Evolutionary conservation across 2,797 vertebrate species (phyloP).

Genomic region (Pempheris klunzingeri): DNA sequence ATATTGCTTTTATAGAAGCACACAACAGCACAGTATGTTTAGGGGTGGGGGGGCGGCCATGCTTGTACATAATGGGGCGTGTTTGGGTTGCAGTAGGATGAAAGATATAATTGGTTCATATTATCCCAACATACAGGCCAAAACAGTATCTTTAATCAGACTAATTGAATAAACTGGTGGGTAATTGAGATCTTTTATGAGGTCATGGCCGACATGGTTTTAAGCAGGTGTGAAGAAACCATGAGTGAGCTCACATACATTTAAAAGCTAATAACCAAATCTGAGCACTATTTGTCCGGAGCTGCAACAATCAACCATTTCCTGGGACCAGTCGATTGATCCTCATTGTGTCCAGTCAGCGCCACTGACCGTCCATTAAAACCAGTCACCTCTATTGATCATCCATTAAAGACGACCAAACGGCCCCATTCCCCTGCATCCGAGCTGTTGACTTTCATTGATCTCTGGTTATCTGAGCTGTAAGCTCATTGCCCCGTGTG

Average conservation of each 20-base stretch:
- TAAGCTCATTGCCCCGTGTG: slow-evolving; percentile 20
- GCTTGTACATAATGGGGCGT: background rate
- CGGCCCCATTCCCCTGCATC: slow-evolving; percentile 54
- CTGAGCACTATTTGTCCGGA: slow-evolving; percentile 45
- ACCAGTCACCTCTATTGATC: slow-evolving; percentile 73
- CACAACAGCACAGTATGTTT: background rate
- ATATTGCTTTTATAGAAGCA: slow-evolving; percentile 38
- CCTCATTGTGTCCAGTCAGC: slow-evolving; percentile 60
- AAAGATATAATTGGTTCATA: slow-evolving; percentile 20
- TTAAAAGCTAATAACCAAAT: slow-evolving; percentile 33
- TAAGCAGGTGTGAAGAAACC: slow-evolving; percentile 5
- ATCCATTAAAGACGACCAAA: slow-evolving; percentile 55
- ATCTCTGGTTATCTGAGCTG: slow-evolving; percentile 69
- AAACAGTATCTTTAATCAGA: slow-evolving; percentile 44
- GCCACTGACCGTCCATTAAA: slow-evolving; percentile 70
- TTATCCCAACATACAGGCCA: slow-evolving; percentile 1
- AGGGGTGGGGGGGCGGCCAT: background rate
- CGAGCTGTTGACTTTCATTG: slow-evolving; percentile 57
- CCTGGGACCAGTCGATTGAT: slow-evolving; percentile 58
- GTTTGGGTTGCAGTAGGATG: slow-evolving; percentile 4
- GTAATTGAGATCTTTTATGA: slow-evolving; percentile 49
- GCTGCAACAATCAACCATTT: slow-evolving; percentile 53
- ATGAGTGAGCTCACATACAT: background rate
- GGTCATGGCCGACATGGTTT: slow-evolving; percentile 30
- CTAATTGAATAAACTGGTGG: slow-evolving; percentile 23